Evolutionary conservation across 2,888 invertebrate species (phyloP).

Genomic region (Eumacrocentrus americanus): DNA sequence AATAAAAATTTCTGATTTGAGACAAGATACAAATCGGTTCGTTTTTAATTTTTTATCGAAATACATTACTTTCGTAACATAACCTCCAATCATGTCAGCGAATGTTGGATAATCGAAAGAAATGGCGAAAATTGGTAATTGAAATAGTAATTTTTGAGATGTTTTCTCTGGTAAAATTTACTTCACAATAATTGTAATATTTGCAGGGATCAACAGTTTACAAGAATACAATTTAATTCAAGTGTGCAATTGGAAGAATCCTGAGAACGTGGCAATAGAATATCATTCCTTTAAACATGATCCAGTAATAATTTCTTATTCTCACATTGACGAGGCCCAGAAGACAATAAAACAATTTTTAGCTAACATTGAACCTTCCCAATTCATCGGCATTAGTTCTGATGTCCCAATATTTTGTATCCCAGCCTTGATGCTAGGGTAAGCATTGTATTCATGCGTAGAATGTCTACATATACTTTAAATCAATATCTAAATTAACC

Average conservation of each 20-base stretch:
- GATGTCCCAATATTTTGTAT: constrained; percentile 43
- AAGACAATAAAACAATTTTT: constrained; percentile 34
- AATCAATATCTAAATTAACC: not conserved
- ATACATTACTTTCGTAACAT: too few relatives aligned
- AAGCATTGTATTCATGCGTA: too few relatives aligned
- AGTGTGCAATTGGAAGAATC: constrained; percentile 34
- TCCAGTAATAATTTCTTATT: constrained; percentile 38
- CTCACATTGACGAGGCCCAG: constrained; percentile 33
- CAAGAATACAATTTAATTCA: not conserved
- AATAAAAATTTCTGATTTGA: too few relatives aligned
- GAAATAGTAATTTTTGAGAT: too few relatives aligned
- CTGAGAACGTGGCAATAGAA: constrained; percentile 42
- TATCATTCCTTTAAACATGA: constrained; percentile 38
- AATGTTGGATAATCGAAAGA: too few relatives aligned
- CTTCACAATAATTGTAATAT: too few relatives aligned
- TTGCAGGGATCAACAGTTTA: not conserved
- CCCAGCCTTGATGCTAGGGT: constrained; percentile 51
- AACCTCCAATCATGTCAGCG: too few relatives aligned
- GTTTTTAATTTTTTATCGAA: too few relatives aligned
- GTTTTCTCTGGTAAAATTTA: too few relatives aligned
- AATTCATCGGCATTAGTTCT: constrained; percentile 48
- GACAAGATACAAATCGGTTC: too few relatives aligned
- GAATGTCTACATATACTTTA: not conserved
- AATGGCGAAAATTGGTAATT: too few relatives aligned
- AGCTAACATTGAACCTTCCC: constrained; percentile 33